Percentiles rank a stretch among this genome's conserved stretches.
Conservation (phyloP, 2,113 vertebrate species). For the Myotis davidii region DNA sequence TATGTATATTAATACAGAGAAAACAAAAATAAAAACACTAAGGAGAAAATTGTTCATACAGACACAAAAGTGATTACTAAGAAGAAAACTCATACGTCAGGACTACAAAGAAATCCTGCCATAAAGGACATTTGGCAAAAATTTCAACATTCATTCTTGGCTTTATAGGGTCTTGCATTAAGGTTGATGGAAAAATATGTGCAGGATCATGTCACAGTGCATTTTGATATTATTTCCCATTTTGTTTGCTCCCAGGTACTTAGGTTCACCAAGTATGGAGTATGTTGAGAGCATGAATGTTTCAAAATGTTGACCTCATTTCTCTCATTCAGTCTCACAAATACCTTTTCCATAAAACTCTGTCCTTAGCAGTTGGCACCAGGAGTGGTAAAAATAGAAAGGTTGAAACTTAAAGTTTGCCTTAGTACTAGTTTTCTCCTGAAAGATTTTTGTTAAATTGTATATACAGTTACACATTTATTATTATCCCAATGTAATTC, state of each 20-base stretch:
- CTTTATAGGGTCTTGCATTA: slow-evolving; percentile 12
- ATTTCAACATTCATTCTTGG: slow-evolving; percentile 15
- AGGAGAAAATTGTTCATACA: neutral
- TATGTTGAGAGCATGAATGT: slow-evolving; percentile 4
- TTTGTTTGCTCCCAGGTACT: slow-evolving; percentile 35
- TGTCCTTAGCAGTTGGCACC: slow-evolving; percentile 4
- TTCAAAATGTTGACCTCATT: neutral
- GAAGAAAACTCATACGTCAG: neutral
- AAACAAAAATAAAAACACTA: slow-evolving; percentile 4
- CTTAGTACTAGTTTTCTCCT: neutral
- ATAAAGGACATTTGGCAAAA: neutral
- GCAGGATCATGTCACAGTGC: neutral
- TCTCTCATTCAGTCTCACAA: slow-evolving; percentile 10
- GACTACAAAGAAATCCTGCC: neutral
- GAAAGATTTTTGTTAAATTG: slow-evolving; percentile 8
- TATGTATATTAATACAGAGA: slow-evolving; percentile 11
- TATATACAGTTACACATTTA: neutral
- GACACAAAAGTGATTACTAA: neutral
- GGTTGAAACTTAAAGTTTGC: slow-evolving; percentile 32
- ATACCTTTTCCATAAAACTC: slow-evolving; percentile 27
- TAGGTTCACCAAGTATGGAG: neutral
- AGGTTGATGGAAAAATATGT: slow-evolving; percentile 11
- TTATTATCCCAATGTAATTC: slow-evolving; percentile 39
- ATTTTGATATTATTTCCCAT: neutral
- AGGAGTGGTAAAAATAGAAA: slow-evolving; percentile 25